Conservation (phyloP, 2,113 vertebrate species). For the Otus sunia region DNA sequence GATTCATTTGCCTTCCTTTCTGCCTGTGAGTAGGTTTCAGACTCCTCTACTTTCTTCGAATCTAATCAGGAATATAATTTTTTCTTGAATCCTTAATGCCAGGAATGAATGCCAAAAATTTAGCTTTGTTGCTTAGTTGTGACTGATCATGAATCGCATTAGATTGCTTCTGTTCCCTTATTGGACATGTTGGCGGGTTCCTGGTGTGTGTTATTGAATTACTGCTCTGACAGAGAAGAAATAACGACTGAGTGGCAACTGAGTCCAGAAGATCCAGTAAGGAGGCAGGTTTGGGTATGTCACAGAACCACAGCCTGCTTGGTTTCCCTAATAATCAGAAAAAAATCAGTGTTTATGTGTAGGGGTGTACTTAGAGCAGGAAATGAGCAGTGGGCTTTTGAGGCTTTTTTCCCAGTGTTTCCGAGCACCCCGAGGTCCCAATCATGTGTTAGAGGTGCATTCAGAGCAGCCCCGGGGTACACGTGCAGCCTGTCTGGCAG, state of each 20-base stretch:
- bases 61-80: background rate
- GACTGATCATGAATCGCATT: conserved; percentile 29
- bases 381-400: background rate
- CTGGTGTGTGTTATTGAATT: background rate
- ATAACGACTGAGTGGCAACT: background rate
- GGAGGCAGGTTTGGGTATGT: background rate
- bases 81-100: background rate
- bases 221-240: background rate
- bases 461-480: background rate
- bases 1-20: background rate
- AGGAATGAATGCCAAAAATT: conserved; percentile 28
- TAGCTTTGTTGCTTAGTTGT: conserved; percentile 25
- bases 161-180: conserved; percentile 24
- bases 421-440: background rate
- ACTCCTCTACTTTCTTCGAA: background rate
- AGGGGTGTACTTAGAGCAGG: background rate
- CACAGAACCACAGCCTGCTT: background rate
- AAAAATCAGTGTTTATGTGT: background rate
- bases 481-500: background rate
- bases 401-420: background rate
- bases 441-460: no score
- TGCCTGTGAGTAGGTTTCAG: background rate
- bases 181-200: background rate
- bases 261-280: background rate
- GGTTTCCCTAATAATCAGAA: background rate